Base-by-base conservation (phyloP, 2,888 invertebrate species). In the Drosophila anomalipes region DNA sequence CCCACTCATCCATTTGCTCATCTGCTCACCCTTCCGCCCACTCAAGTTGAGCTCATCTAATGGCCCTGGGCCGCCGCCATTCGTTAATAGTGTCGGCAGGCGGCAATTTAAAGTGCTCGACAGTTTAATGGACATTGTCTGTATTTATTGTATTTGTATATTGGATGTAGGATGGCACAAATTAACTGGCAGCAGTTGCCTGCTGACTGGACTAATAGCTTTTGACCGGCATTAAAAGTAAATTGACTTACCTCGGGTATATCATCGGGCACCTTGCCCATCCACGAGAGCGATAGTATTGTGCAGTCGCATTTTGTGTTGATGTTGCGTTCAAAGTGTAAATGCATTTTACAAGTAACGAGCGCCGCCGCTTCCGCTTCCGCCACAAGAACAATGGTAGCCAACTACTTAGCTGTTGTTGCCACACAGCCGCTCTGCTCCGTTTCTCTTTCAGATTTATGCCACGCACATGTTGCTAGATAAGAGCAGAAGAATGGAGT, bases 211-310 rank as follows among this genome's bases (percentile, higher is more conserved):
- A 51, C 72, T 79, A 83, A 85, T 82, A 59, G 73, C 71, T 51
- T 62, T 51, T 60, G 60, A 57, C n/a, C 22, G 28, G 39, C 53
- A 67, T 65, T 74, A 74, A 70, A 70, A 37, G 47, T 32, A 35
- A 54, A 56, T 41, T 57, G 51, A 91, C 93, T 93, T 86, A 98
- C 98, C 96, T 98, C 98, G 49, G 98, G 98, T 90, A 98, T 95
- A 93, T 98, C 97, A 93, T 99, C 98, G 82, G 98, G 98, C 90
- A 98, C 98, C 94, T 98, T 98, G 82, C 98, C 98, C 99, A 99
- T 99, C 99, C 99, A 99, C 91, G 98, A 98, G 93, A 99, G 95
- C 89, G 98, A 97, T 91, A 98, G 95, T 92, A 99, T 97, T 89
- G 97, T 97, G 94, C 98, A 98, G 94, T 99, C 99, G 94, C 98